Base-by-base conservation (phyloP, 2,888 invertebrate genomes). In the Neoitamus cyanurus region DNA sequence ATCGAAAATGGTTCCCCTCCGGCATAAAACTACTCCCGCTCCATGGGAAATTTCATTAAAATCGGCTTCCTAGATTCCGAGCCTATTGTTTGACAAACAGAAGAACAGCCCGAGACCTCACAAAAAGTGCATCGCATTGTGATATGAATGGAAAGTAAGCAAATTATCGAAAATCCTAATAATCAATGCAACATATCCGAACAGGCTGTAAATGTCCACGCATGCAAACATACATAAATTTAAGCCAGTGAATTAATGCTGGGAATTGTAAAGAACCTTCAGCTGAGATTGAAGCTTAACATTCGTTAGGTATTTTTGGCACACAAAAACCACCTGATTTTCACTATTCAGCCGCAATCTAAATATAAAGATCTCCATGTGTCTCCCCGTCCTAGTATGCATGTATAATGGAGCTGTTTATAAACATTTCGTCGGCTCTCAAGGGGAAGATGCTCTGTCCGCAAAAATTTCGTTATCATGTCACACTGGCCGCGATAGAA, bases 291-390 rank as follows among this genome's bases (percentile, higher is more conserved):
- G 31, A 31, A 31, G 80, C 48, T 80, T 58, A 80, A n/a, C 4
- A 46, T 58, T 80, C 58, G n/a, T 58, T 15, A 48, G 48, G 77
- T 80, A 80, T 80, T 80, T 80, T 58, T 80, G 48, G 80, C 34
- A 30, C 31, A 31, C 58, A 20, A 77, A 77, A 77, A 80, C 80
- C 80, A 80, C 80, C 80, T 80, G 80, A 80, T 80, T 58, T 58
- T 15, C 58, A 58, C 80, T 80, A 48, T 31, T 58, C 58, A 30
- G 30, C 36, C 20, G 25, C 31, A 31, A 31, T 80, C 80, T 80
- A 80, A 80, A 58, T 80, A 30, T 80, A 80, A 58, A 20, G 15
- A 15, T 31, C 15, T 36, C 30, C 25, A 58, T 28, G 78, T 13
- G 15, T 13, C 80, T 58, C 80, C 30, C 6, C 58, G 80, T 28